Conservation (phyloP, 2,113 vertebrate genomes). For the Lasiurus cinereus region DNA sequence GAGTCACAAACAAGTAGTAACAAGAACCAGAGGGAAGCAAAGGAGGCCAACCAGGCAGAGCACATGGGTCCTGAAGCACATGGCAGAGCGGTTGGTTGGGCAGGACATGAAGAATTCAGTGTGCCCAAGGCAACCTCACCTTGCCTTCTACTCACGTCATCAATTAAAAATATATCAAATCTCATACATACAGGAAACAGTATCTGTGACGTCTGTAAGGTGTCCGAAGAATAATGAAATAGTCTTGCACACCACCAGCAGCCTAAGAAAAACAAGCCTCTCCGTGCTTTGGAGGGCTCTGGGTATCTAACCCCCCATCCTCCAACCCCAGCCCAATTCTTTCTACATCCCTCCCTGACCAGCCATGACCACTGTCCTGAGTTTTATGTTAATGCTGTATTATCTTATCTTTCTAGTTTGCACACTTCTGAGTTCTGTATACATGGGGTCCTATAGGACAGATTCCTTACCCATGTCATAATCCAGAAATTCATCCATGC, state of each 20-base stretch:
- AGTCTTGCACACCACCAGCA: background rate
- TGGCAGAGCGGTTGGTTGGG: too few species aligned
- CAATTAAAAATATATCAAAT: background rate
- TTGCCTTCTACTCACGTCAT: background rate
- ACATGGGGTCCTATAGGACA: background rate
- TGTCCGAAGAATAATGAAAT: background rate
- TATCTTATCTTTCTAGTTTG: background rate
- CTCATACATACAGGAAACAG: background rate
- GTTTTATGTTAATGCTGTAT: background rate
- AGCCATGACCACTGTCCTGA: background rate
- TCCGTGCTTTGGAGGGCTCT: too few species aligned
- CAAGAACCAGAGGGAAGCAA: background rate
- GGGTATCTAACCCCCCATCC: too few species aligned
- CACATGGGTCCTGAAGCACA: background rate
- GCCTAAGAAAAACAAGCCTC: background rate
- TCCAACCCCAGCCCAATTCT: background rate
- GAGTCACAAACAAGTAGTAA: background rate
- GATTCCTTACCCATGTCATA: background rate
- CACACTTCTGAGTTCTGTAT: background rate
- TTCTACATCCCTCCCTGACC: background rate
- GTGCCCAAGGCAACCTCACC: background rate
- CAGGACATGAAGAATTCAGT: background rate
- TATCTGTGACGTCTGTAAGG: background rate
- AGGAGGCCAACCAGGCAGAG: too few species aligned
- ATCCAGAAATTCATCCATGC: background rate